A percentile compares a stretch with the other conserved stretches of the same genome.
phyloP scores from a whole-genome alignment of 2,888 invertebrate genomes.

The Pogonocherus hispidulus region DNA sequence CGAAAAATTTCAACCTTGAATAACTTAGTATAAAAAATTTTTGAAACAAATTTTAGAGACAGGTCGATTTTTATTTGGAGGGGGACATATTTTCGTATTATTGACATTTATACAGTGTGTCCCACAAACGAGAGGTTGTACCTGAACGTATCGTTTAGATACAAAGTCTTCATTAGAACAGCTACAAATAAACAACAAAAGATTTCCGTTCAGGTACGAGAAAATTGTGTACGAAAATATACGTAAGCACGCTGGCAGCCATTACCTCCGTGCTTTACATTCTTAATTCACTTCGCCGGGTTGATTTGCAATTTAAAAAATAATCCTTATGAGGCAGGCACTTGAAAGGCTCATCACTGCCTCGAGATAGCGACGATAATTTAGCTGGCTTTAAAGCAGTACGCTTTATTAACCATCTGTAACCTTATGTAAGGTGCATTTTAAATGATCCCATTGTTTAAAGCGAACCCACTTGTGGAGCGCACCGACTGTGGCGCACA shows the following conservation, averaged over 20 bases:
- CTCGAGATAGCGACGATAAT: slow-evolving; percentile 35
- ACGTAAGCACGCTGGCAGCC: neutral
- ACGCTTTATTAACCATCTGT: slow-evolving; percentile 57
- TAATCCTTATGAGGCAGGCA: neutral
- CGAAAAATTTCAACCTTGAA: too few species aligned
- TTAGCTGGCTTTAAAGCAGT: slow-evolving; percentile 42
- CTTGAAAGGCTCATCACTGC: slow-evolving; percentile 28
- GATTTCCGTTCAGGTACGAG: neutral
- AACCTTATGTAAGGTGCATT: slow-evolving; percentile 58
- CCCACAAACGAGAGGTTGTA: too few species aligned
- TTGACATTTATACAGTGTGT: too few species aligned
- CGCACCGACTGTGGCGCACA: slow-evolving; percentile 29
- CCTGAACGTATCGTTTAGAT: too few species aligned
- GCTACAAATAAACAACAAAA: slow-evolving; percentile 2
- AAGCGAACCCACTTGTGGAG: slow-evolving; percentile 28
- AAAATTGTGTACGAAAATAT: neutral
- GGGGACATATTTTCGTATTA: too few species aligned
- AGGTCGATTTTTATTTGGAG: too few species aligned
- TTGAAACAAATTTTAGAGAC: too few species aligned
- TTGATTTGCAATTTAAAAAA: slow-evolving; percentile 27
- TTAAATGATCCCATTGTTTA: slow-evolving; percentile 49
- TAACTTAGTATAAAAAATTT: too few species aligned
- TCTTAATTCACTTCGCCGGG: slow-evolving; percentile 19
- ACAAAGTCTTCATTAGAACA: too few species aligned
- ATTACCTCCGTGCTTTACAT: slow-evolving; percentile 13